These are phyloP conservation scores for Dipodomys stephensi DNA, from an alignment of 2,113 vertebrate species.

Conservation along the genomic window DNA sequence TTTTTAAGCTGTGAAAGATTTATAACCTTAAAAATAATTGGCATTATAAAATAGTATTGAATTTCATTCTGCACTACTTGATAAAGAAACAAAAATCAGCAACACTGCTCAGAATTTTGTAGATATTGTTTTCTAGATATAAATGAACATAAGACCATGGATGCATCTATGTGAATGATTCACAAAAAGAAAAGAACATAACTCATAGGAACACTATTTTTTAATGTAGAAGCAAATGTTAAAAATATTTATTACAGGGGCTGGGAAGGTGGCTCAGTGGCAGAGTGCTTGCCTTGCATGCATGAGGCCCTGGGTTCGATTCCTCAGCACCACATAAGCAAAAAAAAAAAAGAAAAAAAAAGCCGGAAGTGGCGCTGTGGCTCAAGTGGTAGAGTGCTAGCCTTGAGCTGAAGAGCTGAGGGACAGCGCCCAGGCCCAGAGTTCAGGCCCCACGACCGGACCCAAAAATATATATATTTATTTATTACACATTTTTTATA, in stretches of 20 bases:
- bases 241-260: background rate
- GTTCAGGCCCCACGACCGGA: too few species aligned
- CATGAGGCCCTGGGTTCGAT: too few species aligned
- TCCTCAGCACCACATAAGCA: too few species aligned
- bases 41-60: background rate
- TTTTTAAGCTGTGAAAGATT: background rate
- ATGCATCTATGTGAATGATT: background rate
- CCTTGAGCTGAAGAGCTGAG: too few species aligned
- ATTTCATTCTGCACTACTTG: too few species aligned
- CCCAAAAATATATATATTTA: too few species aligned
- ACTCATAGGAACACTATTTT: background rate
- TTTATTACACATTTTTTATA: background rate
- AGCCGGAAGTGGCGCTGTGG: too few species aligned
- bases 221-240: background rate
- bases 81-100: background rate
- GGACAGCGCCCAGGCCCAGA: too few species aligned
- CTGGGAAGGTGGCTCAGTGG: too few species aligned
- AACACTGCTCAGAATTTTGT: background rate
- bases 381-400: too few species aligned
- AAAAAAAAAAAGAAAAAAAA: too few species aligned
- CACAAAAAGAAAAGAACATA: background rate
- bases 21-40: background rate
- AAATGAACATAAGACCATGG: background rate
- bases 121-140: background rate
- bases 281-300: too few species aligned